These are phyloP conservation scores for Chionoecetes opilio DNA, from an alignment of 1,140 invertebrate genomes.

Conservation along the genomic window DNA sequence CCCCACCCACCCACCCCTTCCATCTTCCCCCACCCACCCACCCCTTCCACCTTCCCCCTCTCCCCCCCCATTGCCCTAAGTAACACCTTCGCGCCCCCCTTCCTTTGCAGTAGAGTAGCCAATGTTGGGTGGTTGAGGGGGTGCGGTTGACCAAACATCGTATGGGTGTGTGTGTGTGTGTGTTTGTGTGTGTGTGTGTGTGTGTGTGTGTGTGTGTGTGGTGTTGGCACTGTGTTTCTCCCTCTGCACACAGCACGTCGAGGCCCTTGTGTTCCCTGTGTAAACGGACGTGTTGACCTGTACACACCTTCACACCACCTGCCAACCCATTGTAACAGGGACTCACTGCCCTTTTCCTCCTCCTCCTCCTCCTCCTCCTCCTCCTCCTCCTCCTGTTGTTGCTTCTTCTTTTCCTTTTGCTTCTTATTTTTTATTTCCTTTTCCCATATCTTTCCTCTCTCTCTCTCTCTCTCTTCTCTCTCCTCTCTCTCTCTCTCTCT, in stretches of 20 bases:
- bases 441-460: neutral
- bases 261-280: neutral
- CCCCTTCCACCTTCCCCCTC: neutral
- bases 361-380: too few species aligned
- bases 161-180: neutral
- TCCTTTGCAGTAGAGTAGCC: neutral
- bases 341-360: neutral
- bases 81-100: too few species aligned
- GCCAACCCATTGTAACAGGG: neutral
- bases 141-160: neutral
- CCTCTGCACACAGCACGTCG: neutral
- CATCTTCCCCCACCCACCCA: neutral
- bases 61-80: too few species aligned
- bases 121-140: neutral
- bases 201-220: neutral
- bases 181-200: neutral
- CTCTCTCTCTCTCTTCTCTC: neutral
- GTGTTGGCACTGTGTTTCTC: neutral
- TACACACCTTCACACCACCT: neutral
- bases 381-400: too few species aligned
- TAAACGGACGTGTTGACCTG: neutral
- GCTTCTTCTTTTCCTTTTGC: too few species aligned
- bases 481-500: neutral
- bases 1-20: neutral
- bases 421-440: neutral